Base-by-base conservation (phyloP, 2,113 vertebrate genomes). In the Hippopotamus amphibius region DNA sequence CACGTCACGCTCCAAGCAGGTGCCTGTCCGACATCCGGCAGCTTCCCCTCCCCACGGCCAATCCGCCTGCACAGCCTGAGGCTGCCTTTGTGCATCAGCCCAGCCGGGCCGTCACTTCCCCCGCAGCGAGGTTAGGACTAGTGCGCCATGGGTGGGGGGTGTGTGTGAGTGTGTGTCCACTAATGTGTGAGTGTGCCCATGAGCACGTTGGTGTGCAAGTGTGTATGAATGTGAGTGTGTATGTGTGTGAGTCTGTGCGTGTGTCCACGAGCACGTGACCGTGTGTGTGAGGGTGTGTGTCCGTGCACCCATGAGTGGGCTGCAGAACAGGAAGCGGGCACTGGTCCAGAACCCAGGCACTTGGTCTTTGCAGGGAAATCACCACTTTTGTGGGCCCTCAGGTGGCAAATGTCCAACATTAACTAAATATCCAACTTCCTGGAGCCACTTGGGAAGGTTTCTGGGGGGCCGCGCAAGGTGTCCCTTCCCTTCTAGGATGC, bases 21-120 rank as follows among this genome's bases (percentile, higher is more conserved):
- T 11, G 17, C 37, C 12, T 3, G n/a, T 30, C 22, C 0, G 0
- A 4, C 1, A 0, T 50, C 55, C 0, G 0, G 41, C 80, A 37
- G 41, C 50, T 22, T 0, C 6, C 6, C 7, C 5, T 28, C 66
- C 4, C 1, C 14, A 2, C 0, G 30, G 3, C 41, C 41, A 2
- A 24, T 33, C 59, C 6, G 1, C 11, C 14, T 0, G 12, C 48
- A 14, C 0, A 1, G 50, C 17, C 10, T 14, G 74, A 80, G 21
- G 46, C 48, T 33, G 65, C 9, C 16, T 16, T 41, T 19, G 0
- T 30, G 41, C 79, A 28, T 37, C 7, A 8, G 33, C 19, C 10
- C 15, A 3, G 1, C 41, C 1, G 0, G 37, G 24, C 24, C 21
- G 11, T 2, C 43, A 2, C 68, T 1, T 13, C 12, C 68, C 33